Percentiles rank a stretch among this genome's conserved stretches.
Conservation (phyloP, 2,113 vertebrate genomes). For the Istiophorus platypterus region DNA sequence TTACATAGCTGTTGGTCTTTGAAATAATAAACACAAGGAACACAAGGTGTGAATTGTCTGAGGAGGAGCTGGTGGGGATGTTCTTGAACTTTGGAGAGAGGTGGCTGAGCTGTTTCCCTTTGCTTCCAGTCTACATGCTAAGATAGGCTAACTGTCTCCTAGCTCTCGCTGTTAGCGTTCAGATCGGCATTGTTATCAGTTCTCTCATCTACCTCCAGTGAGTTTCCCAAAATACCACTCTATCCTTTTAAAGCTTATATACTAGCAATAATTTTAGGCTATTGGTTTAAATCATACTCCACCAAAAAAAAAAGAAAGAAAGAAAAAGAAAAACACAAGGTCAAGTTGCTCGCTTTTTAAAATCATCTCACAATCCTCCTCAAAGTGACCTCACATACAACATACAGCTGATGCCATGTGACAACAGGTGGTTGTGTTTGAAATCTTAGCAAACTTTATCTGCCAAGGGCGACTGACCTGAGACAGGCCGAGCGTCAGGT, state of each 20-base stretch:
- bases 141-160: neutral
- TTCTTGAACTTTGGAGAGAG: neutral
- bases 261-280: neutral
- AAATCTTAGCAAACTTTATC: too few relatives aligned
- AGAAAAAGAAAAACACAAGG: too few relatives aligned
- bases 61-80: neutral
- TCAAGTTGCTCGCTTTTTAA: too few relatives aligned
- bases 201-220: neutral
- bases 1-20: neutral
- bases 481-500: neutral
- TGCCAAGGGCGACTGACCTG: too few relatives aligned
- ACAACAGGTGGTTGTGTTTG: too few relatives aligned
- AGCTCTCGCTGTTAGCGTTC: neutral
- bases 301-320: too few relatives aligned
- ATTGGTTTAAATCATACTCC: too few relatives aligned
- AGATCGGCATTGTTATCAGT: neutral
- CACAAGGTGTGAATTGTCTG: neutral
- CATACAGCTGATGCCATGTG: too few relatives aligned
- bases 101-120: neutral
- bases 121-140: neutral
- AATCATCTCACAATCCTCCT: too few relatives aligned
- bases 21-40: neutral
- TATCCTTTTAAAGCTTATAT: neutral
- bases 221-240: neutral
- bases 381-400: too few relatives aligned